phyloP scores from a whole-genome alignment of 2,888 invertebrate genomes.

The Thyatira batis region DNA sequence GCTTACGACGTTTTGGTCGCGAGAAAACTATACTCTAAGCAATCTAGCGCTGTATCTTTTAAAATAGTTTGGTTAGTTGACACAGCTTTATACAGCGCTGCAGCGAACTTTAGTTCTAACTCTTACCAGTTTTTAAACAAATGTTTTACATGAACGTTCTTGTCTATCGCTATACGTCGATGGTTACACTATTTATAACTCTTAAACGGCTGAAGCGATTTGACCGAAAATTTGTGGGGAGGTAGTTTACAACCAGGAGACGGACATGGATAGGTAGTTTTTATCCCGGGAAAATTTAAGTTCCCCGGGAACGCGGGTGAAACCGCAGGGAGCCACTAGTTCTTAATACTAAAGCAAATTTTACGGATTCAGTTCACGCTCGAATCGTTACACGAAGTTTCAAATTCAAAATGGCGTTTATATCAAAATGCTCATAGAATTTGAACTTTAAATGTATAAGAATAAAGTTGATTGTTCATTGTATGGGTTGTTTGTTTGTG shows the following conservation, averaged over 20 bases:
- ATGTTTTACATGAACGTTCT: too few relatives aligned
- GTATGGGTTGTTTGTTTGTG: slow-evolving; percentile 5
- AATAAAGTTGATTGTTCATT: slow-evolving; percentile 21
- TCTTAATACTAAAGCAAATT: background rate
- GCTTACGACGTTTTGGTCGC: too few relatives aligned
- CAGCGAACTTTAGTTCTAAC: too few relatives aligned
- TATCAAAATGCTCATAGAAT: slow-evolving; percentile 10
- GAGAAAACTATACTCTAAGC: too few relatives aligned
- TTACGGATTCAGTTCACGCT: slow-evolving; percentile 9
- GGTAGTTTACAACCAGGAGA: background rate
- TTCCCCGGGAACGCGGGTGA: too few relatives aligned
- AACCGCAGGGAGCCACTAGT: background rate
- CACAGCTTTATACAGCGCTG: too few relatives aligned
- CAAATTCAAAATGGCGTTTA: slow-evolving; percentile 27
- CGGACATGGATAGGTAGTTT: too few relatives aligned
- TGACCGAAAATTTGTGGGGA: background rate
- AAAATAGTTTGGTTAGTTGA: too few relatives aligned
- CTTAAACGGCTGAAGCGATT: background rate
- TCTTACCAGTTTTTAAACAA: too few relatives aligned
- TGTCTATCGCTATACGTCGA: too few relatives aligned
- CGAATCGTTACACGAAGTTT: slow-evolving; percentile 18
- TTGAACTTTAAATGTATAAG: slow-evolving; percentile 14
- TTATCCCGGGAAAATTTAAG: too few relatives aligned
- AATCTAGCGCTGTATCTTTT: too few relatives aligned
- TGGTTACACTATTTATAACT: background rate